A percentile compares a stretch with the other conserved stretches of the same genome.
phyloP scores from a whole-genome alignment of 2,888 invertebrate species.

The Hypercompe scribonia region DNA sequence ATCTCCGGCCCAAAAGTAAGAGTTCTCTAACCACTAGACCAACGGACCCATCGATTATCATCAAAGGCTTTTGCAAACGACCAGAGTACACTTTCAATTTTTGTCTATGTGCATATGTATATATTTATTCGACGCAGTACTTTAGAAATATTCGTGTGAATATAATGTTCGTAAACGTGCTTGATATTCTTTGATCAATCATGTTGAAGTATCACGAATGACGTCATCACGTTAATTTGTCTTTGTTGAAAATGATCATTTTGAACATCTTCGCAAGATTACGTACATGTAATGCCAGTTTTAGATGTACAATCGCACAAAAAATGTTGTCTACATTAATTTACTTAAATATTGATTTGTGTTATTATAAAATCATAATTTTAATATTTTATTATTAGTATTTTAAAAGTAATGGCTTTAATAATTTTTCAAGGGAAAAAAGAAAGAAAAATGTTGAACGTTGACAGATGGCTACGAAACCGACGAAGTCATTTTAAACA shows the following conservation, averaged over 20 bases:
- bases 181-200: slow-evolving; percentile 29
- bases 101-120: no score
- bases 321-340: background rate
- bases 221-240: slow-evolving; percentile 52
- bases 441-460: no score
- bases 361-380: no score
- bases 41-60: no score
- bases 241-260: slow-evolving; percentile 43
- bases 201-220: slow-evolving; percentile 42
- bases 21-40: no score
- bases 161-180: background rate
- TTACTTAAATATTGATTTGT: background rate
- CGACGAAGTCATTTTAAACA: no score
- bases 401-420: no score
- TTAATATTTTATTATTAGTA: no score
- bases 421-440: no score
- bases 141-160: background rate
- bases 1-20: no score
- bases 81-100: background rate
- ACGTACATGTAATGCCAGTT: slow-evolving; percentile 34
- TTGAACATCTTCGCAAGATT: slow-evolving; percentile 41
- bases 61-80: no score
- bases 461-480: no score
- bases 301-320: slow-evolving; percentile 9
- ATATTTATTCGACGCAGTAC: background rate